Base-by-base conservation (phyloP, 2,888 invertebrate genomes). In the Omphaloscelis lunosa region DNA sequence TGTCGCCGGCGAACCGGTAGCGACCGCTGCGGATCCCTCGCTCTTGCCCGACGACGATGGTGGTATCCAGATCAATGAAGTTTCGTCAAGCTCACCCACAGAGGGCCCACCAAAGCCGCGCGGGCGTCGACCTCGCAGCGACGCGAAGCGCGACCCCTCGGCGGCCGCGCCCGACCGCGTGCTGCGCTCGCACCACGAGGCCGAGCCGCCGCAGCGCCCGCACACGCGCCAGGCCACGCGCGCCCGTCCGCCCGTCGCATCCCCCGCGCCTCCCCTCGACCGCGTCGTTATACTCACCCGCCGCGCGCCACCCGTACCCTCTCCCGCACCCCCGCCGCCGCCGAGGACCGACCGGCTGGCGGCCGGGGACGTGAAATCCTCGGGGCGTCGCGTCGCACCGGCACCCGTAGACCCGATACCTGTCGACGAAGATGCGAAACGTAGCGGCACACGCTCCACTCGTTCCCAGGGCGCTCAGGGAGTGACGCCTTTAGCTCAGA, bases 31-130 rank as follows among this genome's bases (percentile, higher is more conserved):
- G 29, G 78, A 85, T 56, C 72, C 79, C 48, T 61, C 79, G 75
- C 72, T 72, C 23, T 66, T 72, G 34, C 76, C 79, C 11, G 83
- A 88, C 77, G 93, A 93, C 76, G 94, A 94, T 80, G 97, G 96
- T 83, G 94, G 96, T 56, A 97, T 98, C 63, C 98, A 98, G 93
- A 98, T 98, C 84, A 97, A 98, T 92, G 98, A 98, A 92, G 97
- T 98, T 29, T 97, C 97, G 1, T 97, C 98, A 1, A 97, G 97
- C 87, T 97, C 97, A 63, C 96, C 97, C 15, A 96, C 96, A n/a
- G 95, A 96, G 62, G 94, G 90, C 0, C 94, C 96, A 63, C 90
- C 93, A 15, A 89, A 93, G 8, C 80, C 91, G 8, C 94, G 95
- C 71, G 94, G 93, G 0, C 91, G 95, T 0, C 91, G 93, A 1